Base-by-base conservation (phyloP, 2,797 vertebrate genomes). In the Chiroxiphia lanceolata region DNA sequence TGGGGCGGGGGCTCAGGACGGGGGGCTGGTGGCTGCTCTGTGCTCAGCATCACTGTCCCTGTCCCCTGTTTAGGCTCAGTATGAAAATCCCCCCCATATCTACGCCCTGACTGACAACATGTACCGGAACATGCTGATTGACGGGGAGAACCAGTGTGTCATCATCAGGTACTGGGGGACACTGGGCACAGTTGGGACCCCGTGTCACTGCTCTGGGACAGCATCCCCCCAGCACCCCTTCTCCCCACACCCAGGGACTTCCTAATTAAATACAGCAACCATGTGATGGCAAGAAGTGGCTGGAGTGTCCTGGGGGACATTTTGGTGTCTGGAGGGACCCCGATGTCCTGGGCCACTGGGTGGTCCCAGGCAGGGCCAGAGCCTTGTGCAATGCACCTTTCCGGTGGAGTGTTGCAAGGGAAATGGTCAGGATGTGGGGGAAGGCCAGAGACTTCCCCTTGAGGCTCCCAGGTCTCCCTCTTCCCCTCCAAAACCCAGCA, bases 91-190 rank as follows among this genome's bases (percentile, higher is more conserved):
- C 1, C 99, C 99, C 0, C 99, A 99, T 60, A 98, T 99, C 98
- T 99, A 99, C 0, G 99, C 99, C 45, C 96, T 99, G 97, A 98
- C 99, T 0, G 99, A 99, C 95, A 99, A 99, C 98, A 99, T 99
- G 99, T 99, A 99, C 97, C 98, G 99, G 70, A 99, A 99, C 97
- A 99, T 99, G 99, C 98, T 99, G 97, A 99, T 99, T 2, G 99
- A 99, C 4, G 97, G 96, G 6, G 99, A 99, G 97, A 99, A 99
- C 95, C 99, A 99, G 90, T 99, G 99, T 15, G 99, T 99, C 94
- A 99, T 99, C 93, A 99, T 99, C 94, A 99, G 99, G 99, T 99
- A 97, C 64, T 34, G 59, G 27, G 51, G 34, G 19, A 11, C 12
- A 34, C 4, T 8, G 40, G 34, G 20, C 3, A 5, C 47, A 40